phyloP scores from a whole-genome alignment of 2,888 invertebrate species.

The Nasonia oneida region DNA sequence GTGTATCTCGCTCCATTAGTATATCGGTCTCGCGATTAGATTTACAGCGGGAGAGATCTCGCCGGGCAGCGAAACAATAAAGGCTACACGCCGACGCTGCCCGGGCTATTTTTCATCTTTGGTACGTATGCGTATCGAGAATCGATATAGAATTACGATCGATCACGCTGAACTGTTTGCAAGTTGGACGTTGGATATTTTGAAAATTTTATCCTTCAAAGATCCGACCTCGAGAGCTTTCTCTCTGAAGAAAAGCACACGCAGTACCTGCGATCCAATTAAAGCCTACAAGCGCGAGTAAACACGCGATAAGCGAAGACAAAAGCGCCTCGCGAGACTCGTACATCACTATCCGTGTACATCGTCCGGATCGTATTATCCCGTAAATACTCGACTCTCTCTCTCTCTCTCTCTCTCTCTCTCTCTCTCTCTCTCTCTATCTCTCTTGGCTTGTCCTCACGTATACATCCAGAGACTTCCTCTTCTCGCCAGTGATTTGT shows the following conservation, averaged over 20 bases:
- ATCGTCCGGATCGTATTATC: constrained; percentile 45
- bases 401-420: too few species aligned
- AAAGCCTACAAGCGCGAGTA: neutral
- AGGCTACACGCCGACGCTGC: neutral
- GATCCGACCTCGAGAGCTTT: too few species aligned
- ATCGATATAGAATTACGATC: constrained; percentile 48
- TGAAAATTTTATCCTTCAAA: too few species aligned
- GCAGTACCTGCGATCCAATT: neutral
- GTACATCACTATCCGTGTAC: constrained; percentile 14
- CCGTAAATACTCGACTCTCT: constrained; percentile 7
- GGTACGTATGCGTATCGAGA: neutral
- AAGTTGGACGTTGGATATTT: too few species aligned
- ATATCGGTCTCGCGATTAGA: constrained; percentile 33
- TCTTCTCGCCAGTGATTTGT: constrained; percentile 32
- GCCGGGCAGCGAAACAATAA: constrained; percentile 3
- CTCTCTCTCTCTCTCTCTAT: neutral
- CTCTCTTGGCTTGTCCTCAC: too few species aligned
- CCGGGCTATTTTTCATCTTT: constrained; percentile 28
- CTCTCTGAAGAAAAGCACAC: neutral
- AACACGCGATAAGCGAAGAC: constrained; percentile 15
- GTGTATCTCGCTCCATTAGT: constrained; percentile 24
- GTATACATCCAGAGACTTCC: neutral
- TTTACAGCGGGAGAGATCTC: constrained; percentile 8
- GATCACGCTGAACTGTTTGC: constrained; percentile 16
- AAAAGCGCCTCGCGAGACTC: constrained; percentile 30